A percentile compares a stretch with the other conserved stretches of the same genome.
These are phyloP conservation scores for Halocynthia aurantium DNA, from an alignment of 23 tunicate species.

Conservation along the genomic window DNA sequence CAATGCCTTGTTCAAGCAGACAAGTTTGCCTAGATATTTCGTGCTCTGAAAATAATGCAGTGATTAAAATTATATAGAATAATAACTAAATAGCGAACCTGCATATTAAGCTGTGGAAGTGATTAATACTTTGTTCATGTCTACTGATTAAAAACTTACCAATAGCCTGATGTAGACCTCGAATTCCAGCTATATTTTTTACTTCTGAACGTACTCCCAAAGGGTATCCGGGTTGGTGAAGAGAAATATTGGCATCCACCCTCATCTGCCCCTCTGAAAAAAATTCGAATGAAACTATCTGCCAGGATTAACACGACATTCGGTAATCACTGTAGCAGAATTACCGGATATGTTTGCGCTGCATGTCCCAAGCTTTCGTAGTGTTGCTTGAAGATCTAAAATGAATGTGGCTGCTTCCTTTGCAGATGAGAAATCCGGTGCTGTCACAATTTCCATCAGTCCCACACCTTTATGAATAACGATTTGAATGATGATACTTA, in stretches of 20 bases:
- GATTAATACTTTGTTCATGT: background rate
- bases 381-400: conserved; percentile 39
- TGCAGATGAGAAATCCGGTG: conserved; percentile 49
- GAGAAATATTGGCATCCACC: conserved; percentile 78
- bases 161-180: conserved; percentile 37
- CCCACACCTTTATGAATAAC: conserved; percentile 56
- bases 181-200: conserved; percentile 67
- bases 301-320: background rate
- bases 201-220: conserved; percentile 79
- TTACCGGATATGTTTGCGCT: conserved; percentile 52
- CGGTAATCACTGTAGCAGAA: background rate
- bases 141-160: conserved; percentile 25
- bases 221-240: conserved; percentile 22
- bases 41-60: conserved; percentile 29
- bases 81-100: background rate
- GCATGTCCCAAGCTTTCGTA: conserved; percentile 48
- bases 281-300: background rate
- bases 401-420: conserved; percentile 71
- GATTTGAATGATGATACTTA: background rate
- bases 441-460: conserved; percentile 79
- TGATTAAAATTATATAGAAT: background rate
- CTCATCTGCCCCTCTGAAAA: conserved; percentile 72
- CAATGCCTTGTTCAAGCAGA: conserved; percentile 39
- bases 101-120: background rate
- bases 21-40: conserved; percentile 60